Conservation (phyloP, 2,797 vertebrate species). For the Toxotes lorentzi region DNA sequence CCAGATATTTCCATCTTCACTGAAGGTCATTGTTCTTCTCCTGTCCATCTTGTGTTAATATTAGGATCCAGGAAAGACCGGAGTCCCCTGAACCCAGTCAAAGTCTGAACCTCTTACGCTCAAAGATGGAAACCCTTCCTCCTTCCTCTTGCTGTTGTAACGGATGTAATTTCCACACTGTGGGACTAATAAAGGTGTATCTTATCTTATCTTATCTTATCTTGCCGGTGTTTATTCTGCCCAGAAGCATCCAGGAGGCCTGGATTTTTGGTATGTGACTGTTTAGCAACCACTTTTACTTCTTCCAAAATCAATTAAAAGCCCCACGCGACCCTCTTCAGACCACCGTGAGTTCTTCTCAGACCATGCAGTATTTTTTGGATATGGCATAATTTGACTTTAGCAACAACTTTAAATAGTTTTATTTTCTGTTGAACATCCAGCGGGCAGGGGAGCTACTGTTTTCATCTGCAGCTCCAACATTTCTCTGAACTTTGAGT, state of each 20-base stretch:
- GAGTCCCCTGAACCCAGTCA: too few relatives aligned
- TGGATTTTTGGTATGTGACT: not conserved
- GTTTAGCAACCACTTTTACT: not conserved
- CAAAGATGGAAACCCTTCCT: too few relatives aligned
- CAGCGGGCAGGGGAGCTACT: accelerated
- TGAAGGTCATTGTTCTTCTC: too few relatives aligned
- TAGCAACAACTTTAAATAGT: not conserved
- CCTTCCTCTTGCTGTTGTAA: too few relatives aligned
- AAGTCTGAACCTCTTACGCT: too few relatives aligned
- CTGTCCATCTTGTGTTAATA: too few relatives aligned
- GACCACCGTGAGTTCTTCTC: not conserved
- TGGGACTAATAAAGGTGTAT: too few relatives aligned
- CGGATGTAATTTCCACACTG: too few relatives aligned
- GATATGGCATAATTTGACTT: not conserved
- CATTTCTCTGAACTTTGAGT: constrained; percentile 5
- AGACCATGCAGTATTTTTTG: not conserved
- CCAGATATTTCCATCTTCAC: too few relatives aligned
- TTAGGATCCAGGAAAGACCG: too few relatives aligned
- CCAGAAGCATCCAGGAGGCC: not conserved
- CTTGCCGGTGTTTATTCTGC: not conserved
- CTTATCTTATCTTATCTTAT: too few relatives aligned
- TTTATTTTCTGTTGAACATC: too few relatives aligned
- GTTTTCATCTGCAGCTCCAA: not conserved
- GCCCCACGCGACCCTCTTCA: not conserved
- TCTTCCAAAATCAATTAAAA: not conserved